These are phyloP conservation scores for Linnaemya vulpina DNA, from an alignment of 2,888 invertebrate genomes.

Conservation along the genomic window DNA sequence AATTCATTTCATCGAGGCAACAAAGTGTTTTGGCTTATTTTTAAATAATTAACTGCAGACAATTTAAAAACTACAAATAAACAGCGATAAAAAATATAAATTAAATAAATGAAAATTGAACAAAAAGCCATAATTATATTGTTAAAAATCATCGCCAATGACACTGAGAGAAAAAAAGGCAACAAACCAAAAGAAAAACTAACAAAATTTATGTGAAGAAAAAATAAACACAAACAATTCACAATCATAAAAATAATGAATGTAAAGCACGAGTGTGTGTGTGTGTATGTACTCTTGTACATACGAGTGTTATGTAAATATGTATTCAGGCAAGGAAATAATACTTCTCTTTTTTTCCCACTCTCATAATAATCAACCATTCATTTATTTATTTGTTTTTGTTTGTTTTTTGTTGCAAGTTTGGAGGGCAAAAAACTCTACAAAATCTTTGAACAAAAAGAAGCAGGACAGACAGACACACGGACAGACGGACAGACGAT, in stretches of 20 bases:
- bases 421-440: constrained; percentile 37
- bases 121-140: constrained; percentile 59
- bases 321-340: neutral
- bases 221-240: neutral
- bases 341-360: constrained; percentile 16
- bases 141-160: constrained; percentile 69
- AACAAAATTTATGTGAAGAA: neutral
- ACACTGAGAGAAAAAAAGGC: constrained; percentile 41
- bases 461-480: constrained; percentile 6
- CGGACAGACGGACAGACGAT: constrained; percentile 16
- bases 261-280: constrained; percentile 28
- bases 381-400: constrained; percentile 37
- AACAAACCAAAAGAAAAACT: neutral
- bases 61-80: constrained; percentile 29
- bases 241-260: constrained; percentile 49
- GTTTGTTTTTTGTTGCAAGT: constrained; percentile 9
- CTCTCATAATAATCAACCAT: constrained; percentile 38
- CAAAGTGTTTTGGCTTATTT: neutral
- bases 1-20: neutral
- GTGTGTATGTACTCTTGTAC: neutral
- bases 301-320: constrained; percentile 25
- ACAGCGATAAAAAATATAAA: constrained; percentile 2
- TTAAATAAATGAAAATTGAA: neutral
- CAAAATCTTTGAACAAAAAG: constrained; percentile 32
- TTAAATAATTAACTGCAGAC: constrained; percentile 23